These are phyloP conservation scores for Andricus grossulariae DNA, from an alignment of 1,140 invertebrate species.

Conservation along the genomic window DNA sequence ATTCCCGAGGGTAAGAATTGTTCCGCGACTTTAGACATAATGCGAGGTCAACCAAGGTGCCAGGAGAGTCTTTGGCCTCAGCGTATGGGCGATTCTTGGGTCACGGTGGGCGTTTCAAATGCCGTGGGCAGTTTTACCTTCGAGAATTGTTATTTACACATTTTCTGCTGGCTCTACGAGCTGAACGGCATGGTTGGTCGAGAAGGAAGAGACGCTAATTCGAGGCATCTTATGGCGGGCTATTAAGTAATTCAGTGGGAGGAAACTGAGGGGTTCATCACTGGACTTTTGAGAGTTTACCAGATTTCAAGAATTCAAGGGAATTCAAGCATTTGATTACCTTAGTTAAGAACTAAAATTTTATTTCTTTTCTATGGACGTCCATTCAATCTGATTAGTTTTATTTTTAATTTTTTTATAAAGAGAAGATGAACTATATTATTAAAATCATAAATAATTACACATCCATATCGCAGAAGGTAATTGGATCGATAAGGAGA, in stretches of 20 bases:
- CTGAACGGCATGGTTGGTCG: background rate
- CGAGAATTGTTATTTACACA: conserved; percentile 32
- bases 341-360: too few species aligned
- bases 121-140: conserved; percentile 46
- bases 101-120: conserved; percentile 50
- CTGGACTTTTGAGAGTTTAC: too few species aligned
- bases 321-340: too few species aligned
- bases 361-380: too few species aligned
- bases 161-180: background rate
- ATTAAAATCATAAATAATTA: too few species aligned
- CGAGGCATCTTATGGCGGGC: too few species aligned
- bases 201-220: background rate
- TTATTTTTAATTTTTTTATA: too few species aligned
- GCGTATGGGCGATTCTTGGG: conserved; percentile 36
- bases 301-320: too few species aligned
- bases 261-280: too few species aligned
- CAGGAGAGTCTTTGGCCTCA: conserved; percentile 56
- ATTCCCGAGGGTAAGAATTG: conserved; percentile 28
- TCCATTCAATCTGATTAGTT: too few species aligned
- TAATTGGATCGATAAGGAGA: conserved; percentile 15
- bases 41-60: conserved; percentile 40
- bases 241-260: too few species aligned
- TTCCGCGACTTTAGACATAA: conserved; percentile 33
- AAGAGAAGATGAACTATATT: too few species aligned
- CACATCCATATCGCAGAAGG: background rate